These are phyloP conservation scores for Folsomia candida DNA, from an alignment of 2,888 invertebrate genomes.

Conservation along the genomic window DNA sequence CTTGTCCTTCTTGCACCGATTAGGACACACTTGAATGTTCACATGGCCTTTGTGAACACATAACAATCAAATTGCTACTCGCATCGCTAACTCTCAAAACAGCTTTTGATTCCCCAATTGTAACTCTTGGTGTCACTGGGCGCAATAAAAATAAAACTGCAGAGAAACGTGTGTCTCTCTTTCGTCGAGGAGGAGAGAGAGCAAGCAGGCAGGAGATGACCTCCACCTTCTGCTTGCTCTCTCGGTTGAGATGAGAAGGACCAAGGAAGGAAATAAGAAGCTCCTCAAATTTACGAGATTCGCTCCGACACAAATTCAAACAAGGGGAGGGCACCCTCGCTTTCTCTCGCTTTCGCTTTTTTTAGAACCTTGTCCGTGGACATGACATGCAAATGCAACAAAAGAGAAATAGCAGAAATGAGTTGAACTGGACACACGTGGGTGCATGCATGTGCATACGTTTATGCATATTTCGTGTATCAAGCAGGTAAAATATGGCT, in stretches of 20 bases:
- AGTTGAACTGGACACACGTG: no score
- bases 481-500: no score
- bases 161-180: background rate
- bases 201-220: no score
- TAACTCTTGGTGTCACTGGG: background rate
- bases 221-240: background rate
- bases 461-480: no score
- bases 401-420: no score
- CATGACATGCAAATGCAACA: no score
- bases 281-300: background rate
- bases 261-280: background rate
- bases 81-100: conserved; percentile 16
- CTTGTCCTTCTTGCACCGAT: conserved; percentile 2
- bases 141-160: background rate
- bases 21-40: conserved; percentile 24
- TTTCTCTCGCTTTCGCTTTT: no score
- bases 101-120: conserved; percentile 9
- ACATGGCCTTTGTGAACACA: conserved; percentile 13
- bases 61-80: conserved; percentile 16
- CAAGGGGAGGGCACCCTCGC: background rate
- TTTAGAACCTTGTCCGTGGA: no score
- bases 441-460: no score
- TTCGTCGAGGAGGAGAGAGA: no score
- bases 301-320: background rate
- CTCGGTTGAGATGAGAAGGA: background rate